Evolutionary conservation across 1,140 invertebrate genomes (phyloP), one percentile per base, ranked within the genome.

Genomic region (Ceratina japonica): DNA sequence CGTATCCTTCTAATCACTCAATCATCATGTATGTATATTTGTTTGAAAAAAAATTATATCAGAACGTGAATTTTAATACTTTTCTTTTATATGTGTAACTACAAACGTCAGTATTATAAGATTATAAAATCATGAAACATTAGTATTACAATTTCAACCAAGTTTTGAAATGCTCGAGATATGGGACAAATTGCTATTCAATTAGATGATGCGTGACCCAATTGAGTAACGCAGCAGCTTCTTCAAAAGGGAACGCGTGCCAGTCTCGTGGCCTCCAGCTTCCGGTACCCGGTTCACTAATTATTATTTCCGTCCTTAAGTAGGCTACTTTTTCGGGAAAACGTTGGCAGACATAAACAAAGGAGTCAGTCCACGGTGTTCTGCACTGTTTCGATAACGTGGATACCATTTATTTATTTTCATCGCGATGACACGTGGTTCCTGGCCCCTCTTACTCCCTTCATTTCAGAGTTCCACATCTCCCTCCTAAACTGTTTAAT

Each of bases 351-450:
- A 73, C 71, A 78, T 86, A 86, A 88, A 89, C 86, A 79, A 65
- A 75, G 5, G 81, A 78, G 70, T 74, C 78, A 68, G 12, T 27
- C 62, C 12, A 37, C 49, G 82, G 62, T 78, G 81, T 83, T 89
- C 89, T 89, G 89, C 74, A 54, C 69, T 84, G 65, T 81, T 69
- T 89, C 88, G 81, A 73, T 76, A 49, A 65, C 82, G 74, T 86
- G 84, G 83, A 75, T 79, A 83, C 77, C 22, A 87, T 90, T 89
- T 89, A 83, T 89, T 89, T 89, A 87, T 87, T 86, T 84, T 87
- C 68, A 65, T 63, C 65, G 73, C 73, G 81, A 82, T 68, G 81
- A 88, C 86, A 80, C 72, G 78, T 80, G 86, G 80, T 87, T 83
- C 79, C 85, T 84, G 37, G 37, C 20, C 74, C 68, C 31, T 63